Conservation (phyloP, 2,797 vertebrate species). For the Pteronotus mesoamericanus region DNA sequence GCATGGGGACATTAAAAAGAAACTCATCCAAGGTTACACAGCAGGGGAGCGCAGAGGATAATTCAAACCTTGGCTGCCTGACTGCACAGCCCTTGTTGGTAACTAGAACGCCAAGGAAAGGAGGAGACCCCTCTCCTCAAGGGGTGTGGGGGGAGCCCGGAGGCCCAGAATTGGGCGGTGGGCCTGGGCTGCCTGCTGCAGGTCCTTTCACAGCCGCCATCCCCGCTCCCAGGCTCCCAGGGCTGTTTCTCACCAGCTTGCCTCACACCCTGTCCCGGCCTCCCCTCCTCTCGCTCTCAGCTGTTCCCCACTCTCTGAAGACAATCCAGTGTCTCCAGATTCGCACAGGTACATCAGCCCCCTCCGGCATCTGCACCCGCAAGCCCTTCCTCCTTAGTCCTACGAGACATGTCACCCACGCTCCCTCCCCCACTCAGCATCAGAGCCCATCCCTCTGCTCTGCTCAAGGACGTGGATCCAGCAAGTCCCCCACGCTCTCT, state of each 20-base stretch:
- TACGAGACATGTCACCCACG: neutral
- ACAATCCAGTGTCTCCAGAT: neutral
- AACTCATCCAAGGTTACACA: neutral
- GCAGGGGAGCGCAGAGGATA: neutral
- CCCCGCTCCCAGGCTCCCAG: accelerated
- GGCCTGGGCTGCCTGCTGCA: neutral
- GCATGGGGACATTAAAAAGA: neutral
- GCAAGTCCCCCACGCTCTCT: neutral
- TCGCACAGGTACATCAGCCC: neutral
- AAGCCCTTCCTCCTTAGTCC: neutral
- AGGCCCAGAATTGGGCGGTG: constrained; percentile 36
- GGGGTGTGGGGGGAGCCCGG: neutral
- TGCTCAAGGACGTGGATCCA: neutral
- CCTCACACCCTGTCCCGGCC: neutral
- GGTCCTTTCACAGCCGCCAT: neutral
- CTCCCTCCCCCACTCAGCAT: neutral
- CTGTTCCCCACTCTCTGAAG: neutral
- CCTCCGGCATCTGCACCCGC: neutral
- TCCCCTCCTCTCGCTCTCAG: neutral
- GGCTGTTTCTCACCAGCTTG: neutral
- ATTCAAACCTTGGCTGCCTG: neutral
- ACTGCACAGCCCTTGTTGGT: neutral
- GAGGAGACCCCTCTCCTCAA: neutral
- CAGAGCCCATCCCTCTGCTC: neutral
- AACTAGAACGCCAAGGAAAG: neutral